A percentile compares a stretch with the other conserved stretches of the same genome.
Evolutionary conservation across 2,113 vertebrate genomes (phyloP).

Genomic region (Leptocoma aspasia): DNA sequence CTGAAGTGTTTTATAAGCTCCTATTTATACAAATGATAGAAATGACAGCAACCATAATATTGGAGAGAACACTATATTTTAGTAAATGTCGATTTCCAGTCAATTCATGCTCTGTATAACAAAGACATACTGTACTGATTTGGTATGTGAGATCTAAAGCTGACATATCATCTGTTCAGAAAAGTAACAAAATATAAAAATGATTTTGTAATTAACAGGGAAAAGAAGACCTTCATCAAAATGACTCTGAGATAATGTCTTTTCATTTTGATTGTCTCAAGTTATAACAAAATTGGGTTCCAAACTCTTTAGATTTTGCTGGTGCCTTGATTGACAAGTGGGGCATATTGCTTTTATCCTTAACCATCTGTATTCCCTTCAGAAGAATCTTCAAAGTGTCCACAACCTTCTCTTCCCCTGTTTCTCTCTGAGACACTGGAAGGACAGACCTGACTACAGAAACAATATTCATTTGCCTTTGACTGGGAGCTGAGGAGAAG

Average conservation of each 20-base stretch:
- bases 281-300: neutral
- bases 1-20: neutral
- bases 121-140: neutral
- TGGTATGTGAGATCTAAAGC: neutral
- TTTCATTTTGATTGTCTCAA: neutral
- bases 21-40: neutral
- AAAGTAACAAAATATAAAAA: neutral
- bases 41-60: neutral
- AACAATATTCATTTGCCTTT: neutral
- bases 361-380: neutral
- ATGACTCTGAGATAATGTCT: neutral
- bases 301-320: neutral
- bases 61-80: neutral
- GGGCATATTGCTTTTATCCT: neutral
- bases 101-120: neutral
- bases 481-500: neutral
- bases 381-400: neutral
- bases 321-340: neutral
- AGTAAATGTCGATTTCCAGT: neutral
- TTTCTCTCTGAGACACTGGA: neutral
- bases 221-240: neutral
- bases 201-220: neutral
- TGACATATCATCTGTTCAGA: neutral
- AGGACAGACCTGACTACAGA: neutral
- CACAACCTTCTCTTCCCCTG: neutral